phyloP scores from a whole-genome alignment of 2,113 vertebrate species.

The Cochlearius cochlearius region DNA sequence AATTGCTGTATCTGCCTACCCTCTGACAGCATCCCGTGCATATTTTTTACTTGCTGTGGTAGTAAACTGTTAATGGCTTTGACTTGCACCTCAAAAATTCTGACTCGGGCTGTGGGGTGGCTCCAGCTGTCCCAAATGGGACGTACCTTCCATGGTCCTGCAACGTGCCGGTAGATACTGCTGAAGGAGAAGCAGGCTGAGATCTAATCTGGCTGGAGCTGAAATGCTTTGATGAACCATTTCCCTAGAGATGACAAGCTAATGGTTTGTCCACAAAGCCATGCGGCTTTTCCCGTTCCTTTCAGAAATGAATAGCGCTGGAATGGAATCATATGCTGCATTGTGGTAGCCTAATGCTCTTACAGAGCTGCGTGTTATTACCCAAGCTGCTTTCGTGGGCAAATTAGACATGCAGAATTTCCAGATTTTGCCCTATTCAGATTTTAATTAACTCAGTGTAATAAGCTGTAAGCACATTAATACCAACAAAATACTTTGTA shows the following conservation, averaged over 20 bases:
- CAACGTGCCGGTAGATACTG: background rate
- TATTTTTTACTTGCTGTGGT: background rate
- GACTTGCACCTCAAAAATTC: background rate
- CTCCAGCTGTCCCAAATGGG: background rate
- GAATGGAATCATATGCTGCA: conserved; percentile 35
- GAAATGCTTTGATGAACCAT: background rate
- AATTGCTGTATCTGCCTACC: background rate
- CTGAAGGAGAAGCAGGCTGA: background rate
- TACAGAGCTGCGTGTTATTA: conserved; percentile 55
- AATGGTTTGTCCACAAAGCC: conserved; percentile 24
- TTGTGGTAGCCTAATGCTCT: conserved; percentile 70
- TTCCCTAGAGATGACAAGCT: conserved; percentile 13
- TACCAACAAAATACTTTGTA: conserved; percentile 67
- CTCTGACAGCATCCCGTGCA: background rate
- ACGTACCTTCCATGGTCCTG: background rate
- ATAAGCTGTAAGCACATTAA: conserved; percentile 79
- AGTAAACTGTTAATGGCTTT: background rate
- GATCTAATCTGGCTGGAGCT: conserved; percentile 26
- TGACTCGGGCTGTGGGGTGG: fast-evolving
- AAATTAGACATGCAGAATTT: conserved; percentile 74
- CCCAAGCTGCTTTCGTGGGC: conserved; percentile 56
- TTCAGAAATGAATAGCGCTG: conserved; percentile 26
- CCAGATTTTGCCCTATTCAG: conserved; percentile 68
- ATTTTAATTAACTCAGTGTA: conserved; percentile 80
- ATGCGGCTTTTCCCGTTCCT: conserved; percentile 11